Base-by-base conservation (phyloP, 2,797 vertebrate species). In the Huso huso region DNA sequence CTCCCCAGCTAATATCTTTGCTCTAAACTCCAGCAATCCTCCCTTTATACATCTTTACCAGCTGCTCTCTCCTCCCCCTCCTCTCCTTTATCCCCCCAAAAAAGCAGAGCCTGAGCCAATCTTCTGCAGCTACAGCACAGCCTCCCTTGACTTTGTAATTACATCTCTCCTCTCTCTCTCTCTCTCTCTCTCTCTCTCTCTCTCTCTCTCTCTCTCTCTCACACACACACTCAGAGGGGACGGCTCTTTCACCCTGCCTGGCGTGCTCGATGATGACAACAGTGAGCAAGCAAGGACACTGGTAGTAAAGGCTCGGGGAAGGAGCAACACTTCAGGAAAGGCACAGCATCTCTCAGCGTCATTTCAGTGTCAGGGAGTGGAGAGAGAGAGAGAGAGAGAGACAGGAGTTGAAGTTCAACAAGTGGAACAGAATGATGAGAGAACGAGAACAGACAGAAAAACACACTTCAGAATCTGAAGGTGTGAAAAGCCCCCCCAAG, bases 401-500 rank as follows among this genome's bases (percentile, higher is more conserved):
- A 51, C 11, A 11, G 52, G 51, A 64, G 62, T 64, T 52, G 7
- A n/a, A 49, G 62, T 51, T 18, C 10, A 63, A 11, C 1, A 49
- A 49, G n/a, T 23, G 48, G 15, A 60, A 18, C 7, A n/a, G 37
- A 50, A 18, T 23, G 8, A 13, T 58, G 13, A 8, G 62, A 6
- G n/a, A n/a, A n/a, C n/a, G 52, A 55, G 8, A 18, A 13, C 58
- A 73, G 62, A 64, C 63, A 63, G 59, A 61, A 64, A 61, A 62
- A 48, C 50, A 65, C 66, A 62, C 64, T 71, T 68, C 68, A 63
- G 10, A 60, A 67, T 69, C 62, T 72, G 75, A 68, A 70, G 67
- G 73, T 71, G 66, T 69, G 72, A 68, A 66, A 70, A 73, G n/a
- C n/a, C n/a, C 62, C 82, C 77, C 78, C 71, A 48, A 6, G 55